A percentile compares a stretch with the other conserved stretches of the same genome.
phyloP scores from a whole-genome alignment of 2,113 vertebrate genomes.

The Nesoenas mayeri region DNA sequence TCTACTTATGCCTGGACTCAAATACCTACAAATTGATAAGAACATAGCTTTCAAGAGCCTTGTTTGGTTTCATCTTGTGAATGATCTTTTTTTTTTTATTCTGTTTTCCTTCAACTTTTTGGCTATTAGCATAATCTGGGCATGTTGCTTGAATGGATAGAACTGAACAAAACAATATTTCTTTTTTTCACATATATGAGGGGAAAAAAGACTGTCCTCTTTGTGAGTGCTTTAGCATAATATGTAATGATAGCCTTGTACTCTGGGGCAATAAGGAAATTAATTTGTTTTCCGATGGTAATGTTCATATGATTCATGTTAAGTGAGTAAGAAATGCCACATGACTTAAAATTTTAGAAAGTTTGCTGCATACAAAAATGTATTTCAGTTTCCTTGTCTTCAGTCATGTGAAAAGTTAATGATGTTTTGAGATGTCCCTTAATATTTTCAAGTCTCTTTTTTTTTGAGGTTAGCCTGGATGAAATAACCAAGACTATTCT shows the following conservation, averaged over 20 bases:
- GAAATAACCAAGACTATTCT: constrained; percentile 26
- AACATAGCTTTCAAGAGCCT: not conserved
- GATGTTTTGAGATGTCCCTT: not conserved
- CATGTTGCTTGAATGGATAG: not conserved
- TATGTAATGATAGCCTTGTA: not conserved
- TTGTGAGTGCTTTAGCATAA: not conserved
- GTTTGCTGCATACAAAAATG: not conserved
- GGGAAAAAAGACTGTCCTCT: not conserved
- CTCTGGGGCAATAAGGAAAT: not conserved
- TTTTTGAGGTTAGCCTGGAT: not conserved
- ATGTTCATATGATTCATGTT: not conserved
- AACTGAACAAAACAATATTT: not conserved
- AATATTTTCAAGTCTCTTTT: not conserved
- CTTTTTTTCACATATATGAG: not conserved
- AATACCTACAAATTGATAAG: not conserved
- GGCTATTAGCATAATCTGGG: not conserved
- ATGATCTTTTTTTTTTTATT: not conserved
- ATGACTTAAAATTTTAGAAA: not conserved
- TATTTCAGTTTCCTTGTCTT: not conserved
- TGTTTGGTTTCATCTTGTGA: not conserved
- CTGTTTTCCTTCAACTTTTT: not conserved
- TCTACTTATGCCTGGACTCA: not conserved
- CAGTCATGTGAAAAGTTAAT: not conserved
- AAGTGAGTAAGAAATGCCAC: not conserved
- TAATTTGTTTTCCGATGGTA: not conserved